Base-by-base conservation (phyloP, 2,797 vertebrate species). In the Sebastes kiyomatsui region DNA sequence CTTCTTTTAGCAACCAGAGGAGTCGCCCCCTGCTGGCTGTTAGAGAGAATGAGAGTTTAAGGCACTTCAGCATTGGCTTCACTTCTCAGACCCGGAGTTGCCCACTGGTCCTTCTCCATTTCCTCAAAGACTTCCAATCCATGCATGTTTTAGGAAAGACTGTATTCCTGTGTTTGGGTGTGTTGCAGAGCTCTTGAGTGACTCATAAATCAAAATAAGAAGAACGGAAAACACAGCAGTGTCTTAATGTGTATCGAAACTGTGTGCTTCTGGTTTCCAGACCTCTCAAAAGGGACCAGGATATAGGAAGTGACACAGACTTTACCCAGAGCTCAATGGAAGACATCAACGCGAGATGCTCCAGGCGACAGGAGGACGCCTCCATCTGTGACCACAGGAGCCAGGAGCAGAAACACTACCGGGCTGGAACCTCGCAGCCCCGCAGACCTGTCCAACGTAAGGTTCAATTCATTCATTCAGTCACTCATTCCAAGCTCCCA, bases 271-370 rank as follows among this genome's bases (percentile, higher is more conserved):
- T 62, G 27, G 5, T 67, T 81, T 78, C 46, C 86, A 96, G 95
- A 27, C 95, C 96, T 58, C 91, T 96, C 10, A 96, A 90, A 81
- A 92, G 94, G 82, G 94, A 95, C 75, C 90, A 94, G 86, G 95
- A 96, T 28, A 93, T 95, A 14, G 96, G 94, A 61, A 96, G 96
- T 20, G 96, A 96, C 90, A 96, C 95, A 14, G 96, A 96, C 69
- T 88, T 96, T 61, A 96, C 96, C 67, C 96, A 96, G 92, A 96
- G 96, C 75, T 96, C 96, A 7, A 94, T 96, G 96, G 96, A 96
- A 69, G 96, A 96, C 91, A 88, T 96, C 81, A 96, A 55, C 25
- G 83, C 70, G 12, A 93, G 88, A 67, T 91, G 84, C 72, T 85
- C 91, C 73, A 83, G 87, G 32, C 88, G 90, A 3, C 93, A 88